These are phyloP conservation scores for Varanus salvator DNA, from an alignment of 2,113 vertebrate genomes.

Conservation along the genomic window DNA sequence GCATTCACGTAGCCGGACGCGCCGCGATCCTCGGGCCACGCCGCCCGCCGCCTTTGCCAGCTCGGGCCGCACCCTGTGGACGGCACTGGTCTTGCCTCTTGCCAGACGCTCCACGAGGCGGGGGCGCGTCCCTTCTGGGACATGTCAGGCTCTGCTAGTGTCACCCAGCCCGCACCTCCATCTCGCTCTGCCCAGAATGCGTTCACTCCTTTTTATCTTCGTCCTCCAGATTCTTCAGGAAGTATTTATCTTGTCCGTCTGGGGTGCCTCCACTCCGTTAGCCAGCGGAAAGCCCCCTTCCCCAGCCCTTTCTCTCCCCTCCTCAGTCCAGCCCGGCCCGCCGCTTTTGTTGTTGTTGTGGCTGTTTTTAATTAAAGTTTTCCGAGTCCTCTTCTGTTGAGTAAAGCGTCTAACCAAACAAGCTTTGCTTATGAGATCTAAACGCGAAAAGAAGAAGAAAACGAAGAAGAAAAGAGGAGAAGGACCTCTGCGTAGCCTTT, in stretches of 20 bases:
- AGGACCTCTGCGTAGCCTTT: conserved; percentile 35
- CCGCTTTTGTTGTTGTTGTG: conserved; percentile 23
- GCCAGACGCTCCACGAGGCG: neutral
- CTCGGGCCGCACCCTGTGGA: too few relatives aligned
- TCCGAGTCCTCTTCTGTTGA: conserved; percentile 34
- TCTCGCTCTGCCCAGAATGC: neutral
- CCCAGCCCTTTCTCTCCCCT: accelerated
- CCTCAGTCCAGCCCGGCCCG: neutral
- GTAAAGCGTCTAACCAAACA: conserved; percentile 68
- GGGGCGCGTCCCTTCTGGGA: neutral
- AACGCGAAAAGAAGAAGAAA: conserved; percentile 46
- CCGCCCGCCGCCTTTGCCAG: too few relatives aligned
- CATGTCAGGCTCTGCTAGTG: neutral
- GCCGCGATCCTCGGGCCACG: neutral
- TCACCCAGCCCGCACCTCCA: neutral
- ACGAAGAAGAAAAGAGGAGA: neutral
- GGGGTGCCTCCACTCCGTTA: conserved; percentile 22
- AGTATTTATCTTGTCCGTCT: conserved; percentile 58
- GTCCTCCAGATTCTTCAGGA: conserved; percentile 12
- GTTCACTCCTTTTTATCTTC: neutral
- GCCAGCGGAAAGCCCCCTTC: neutral
- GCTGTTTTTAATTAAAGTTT: conserved; percentile 59
- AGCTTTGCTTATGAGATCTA: conserved; percentile 20
- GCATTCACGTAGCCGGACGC: too few relatives aligned
- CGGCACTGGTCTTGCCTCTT: neutral